A percentile compares a stretch with the other conserved stretches of the same genome.
Evolutionary conservation across 2,113 vertebrate genomes (phyloP).

Genomic region (Tylochromis polylepis): DNA sequence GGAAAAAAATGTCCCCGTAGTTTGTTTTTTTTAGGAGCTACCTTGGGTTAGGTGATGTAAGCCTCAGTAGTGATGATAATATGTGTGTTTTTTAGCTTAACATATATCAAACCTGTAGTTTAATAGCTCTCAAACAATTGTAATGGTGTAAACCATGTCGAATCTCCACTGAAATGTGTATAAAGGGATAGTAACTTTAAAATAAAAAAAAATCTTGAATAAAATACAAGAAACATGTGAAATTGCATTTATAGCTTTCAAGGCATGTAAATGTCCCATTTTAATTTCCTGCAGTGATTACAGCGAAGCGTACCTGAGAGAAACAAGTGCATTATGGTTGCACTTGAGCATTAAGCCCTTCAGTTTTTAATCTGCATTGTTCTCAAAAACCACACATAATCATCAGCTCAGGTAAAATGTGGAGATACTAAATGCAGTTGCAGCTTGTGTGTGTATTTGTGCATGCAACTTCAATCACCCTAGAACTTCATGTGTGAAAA

Average conservation of each 20-base stretch:
- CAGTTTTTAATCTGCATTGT: not conserved
- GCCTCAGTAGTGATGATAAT: not conserved
- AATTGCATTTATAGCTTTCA: not conserved
- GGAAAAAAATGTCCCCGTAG: fast-evolving
- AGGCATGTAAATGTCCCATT: not conserved
- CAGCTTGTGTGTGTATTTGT: not conserved
- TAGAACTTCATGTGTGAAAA: not conserved
- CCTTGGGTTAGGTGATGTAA: not conserved
- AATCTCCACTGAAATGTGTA: not conserved
- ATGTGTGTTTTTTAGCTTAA: not conserved
- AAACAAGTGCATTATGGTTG: not conserved
- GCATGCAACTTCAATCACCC: not conserved
- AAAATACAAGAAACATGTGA: not conserved
- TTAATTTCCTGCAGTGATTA: not conserved
- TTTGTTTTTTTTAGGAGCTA: not conserved
- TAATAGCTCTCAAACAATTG: not conserved
- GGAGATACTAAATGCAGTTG: not conserved
- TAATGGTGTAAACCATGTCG: not conserved
- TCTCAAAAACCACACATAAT: not conserved
- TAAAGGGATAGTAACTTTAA: not conserved
- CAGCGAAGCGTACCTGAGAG: not conserved
- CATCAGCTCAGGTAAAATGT: not conserved
- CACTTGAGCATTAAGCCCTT: not conserved
- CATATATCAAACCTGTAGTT: not conserved
- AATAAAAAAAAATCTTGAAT: not conserved